Evolutionary conservation across 2,888 invertebrate species (phyloP).

Genomic region (Dilophus febrilis): DNA sequence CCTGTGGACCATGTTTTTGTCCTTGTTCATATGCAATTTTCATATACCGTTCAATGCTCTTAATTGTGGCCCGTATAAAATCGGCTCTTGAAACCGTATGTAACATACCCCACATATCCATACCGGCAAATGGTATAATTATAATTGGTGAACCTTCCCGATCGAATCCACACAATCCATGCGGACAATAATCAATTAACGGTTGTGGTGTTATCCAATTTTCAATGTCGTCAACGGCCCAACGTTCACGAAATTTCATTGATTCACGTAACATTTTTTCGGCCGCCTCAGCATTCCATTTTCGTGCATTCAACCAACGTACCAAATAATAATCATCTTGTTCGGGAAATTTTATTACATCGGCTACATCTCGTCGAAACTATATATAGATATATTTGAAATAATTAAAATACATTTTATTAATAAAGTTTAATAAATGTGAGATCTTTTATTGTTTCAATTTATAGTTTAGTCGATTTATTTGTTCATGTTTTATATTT

Average conservation of each 20-base stretch:
- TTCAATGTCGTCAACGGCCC: constrained; percentile 52
- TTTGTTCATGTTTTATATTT: background rate
- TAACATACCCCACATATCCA: constrained; percentile 67
- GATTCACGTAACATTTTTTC: constrained; percentile 85
- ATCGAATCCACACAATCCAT: constrained; percentile 64
- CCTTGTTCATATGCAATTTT: constrained; percentile 42
- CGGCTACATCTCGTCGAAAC: constrained; percentile 55
- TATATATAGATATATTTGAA: too few species aligned
- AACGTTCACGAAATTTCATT: constrained; percentile 52
- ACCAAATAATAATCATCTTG: constrained; percentile 64
- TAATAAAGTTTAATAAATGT: background rate
- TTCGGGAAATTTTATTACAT: constrained; percentile 46
- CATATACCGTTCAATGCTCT: constrained; percentile 47
- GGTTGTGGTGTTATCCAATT: constrained; percentile 56
- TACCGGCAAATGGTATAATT: constrained; percentile 60
- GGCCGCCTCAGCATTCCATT: constrained; percentile 72
- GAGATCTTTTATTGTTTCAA: background rate
- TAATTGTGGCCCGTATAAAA: constrained; percentile 50
- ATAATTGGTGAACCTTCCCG: constrained; percentile 72
- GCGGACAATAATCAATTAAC: constrained; percentile 54
- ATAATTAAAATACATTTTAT: constrained; percentile 8
- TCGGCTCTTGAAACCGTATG: constrained; percentile 56
- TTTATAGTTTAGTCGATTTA: background rate
- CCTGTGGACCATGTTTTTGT: constrained; percentile 40
- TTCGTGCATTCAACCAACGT: constrained; percentile 70